Base-by-base conservation (phyloP, 2,888 invertebrate species). In the Gymnoscelis rufifasciata region DNA sequence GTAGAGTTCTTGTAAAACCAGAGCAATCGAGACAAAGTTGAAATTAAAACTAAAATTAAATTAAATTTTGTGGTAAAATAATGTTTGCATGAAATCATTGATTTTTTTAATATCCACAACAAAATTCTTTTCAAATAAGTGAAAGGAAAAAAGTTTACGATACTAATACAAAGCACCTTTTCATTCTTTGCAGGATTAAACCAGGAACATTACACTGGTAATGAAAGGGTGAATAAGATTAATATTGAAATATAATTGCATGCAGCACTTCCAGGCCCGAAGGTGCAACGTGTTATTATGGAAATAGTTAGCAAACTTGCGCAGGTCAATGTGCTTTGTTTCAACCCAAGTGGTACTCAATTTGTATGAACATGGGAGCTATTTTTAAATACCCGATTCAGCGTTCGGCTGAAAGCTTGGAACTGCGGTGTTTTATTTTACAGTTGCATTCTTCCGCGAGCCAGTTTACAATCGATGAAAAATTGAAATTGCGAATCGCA, bases 181-280 rank as follows among this genome's bases (percentile, higher is more conserved):
- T n/a, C n/a, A n/a, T n/a, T n/a, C n/a, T n/a, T n/a, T n/a, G n/a
- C n/a, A n/a, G n/a, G n/a, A n/a, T n/a, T n/a, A n/a, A n/a, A n/a
- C n/a, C n/a, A n/a, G n/a, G n/a, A n/a, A n/a, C n/a, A n/a, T 67
- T 60, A 50, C 54, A 57, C 57, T 55, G 59, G 64, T 68, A 72
- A 68, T 63, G 56, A 50, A 63, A 58, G 63, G 64, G 61, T 62
- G 65, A 67, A 66, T 52, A 56, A 54, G 56, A 74, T 71, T 74
- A 68, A 68, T 75, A 76, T 75, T 75, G 77, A 76, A 78, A 73
- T 71, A 77, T 75, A 79, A 78, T 74, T 74, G 78, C 75, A 76
- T 72, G 69, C 74, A 68, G 61, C 61, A 49, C 55, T 59, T 60
- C 56, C 57, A 47, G 53, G 54, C 54, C 52, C 52, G 52, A 45